A percentile compares a stretch with the other conserved stretches of the same genome.
phyloP scores from a whole-genome alignment of 35 echinoderm and acorn worm genomes.

The Patiria miniata region DNA sequence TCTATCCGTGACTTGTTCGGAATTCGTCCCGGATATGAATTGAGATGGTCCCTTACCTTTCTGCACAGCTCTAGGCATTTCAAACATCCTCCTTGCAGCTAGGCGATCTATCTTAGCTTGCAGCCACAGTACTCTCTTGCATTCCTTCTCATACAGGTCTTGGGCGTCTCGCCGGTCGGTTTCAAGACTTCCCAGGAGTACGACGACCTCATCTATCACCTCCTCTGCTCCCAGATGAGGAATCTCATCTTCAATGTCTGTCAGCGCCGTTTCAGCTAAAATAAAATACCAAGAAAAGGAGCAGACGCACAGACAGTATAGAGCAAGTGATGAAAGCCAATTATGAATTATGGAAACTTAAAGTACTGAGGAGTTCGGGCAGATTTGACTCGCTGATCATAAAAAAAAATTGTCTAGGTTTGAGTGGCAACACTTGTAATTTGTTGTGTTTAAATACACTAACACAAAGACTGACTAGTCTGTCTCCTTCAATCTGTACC shows the following conservation, averaged over 20 bases:
- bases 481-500: no score
- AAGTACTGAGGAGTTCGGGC: no score
- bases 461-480: no score
- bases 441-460: no score
- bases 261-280: background rate
- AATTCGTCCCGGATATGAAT: no score
- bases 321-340: no score
- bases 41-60: conserved; percentile 78
- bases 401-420: no score
- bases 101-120: conserved; percentile 84
- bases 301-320: no score
- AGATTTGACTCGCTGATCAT: no score
- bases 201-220: conserved; percentile 92
- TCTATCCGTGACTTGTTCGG: no score
- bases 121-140: conserved; percentile 77
- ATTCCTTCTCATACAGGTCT: conserved; percentile 67
- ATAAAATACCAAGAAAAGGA: background rate
- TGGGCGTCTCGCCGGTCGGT: conserved; percentile 83
- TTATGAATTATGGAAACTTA: no score
- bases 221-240: conserved; percentile 92
- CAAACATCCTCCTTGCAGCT: conserved; percentile 69
- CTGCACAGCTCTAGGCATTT: conserved; percentile 82
- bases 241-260: conserved; percentile 75
- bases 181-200: conserved; percentile 81
- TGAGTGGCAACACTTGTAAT: no score